These are phyloP conservation scores for Ptychoptera contaminata DNA, from an alignment of 2,888 invertebrate species.

Conservation along the genomic window DNA sequence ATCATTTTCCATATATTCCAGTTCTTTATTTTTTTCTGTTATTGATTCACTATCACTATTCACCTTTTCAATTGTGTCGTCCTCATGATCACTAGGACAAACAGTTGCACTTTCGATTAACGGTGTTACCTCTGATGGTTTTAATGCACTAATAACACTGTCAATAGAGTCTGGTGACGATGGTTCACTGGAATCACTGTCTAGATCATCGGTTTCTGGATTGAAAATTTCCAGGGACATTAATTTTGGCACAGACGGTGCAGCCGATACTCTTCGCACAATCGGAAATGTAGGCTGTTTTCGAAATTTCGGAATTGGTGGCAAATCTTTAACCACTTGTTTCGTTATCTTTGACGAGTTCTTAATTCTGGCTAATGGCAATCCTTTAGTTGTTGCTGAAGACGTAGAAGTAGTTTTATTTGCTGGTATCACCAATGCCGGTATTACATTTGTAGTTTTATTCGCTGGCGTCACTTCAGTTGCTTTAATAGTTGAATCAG, in stretches of 20 bases:
- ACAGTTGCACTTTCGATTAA: slow-evolving; percentile 2
- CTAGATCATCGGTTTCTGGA: slow-evolving; percentile 79
- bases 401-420: slow-evolving; percentile 14
- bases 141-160: slow-evolving; percentile 61
- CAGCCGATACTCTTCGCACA: slow-evolving; percentile 49
- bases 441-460: slow-evolving; percentile 7
- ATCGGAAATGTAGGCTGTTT: slow-evolving; percentile 45
- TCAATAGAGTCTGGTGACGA: slow-evolving; percentile 79
- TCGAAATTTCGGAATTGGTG: slow-evolving; percentile 42
- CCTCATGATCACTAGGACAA: slow-evolving; percentile 7
- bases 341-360: slow-evolving; percentile 39
- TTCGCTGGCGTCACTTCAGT: slow-evolving; percentile 9
- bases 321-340: slow-evolving; percentile 43
- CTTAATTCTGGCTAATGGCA: slow-evolving; percentile 34
- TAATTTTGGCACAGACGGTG: slow-evolving; percentile 54
- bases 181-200: slow-evolving; percentile 70
- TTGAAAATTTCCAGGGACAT: slow-evolving; percentile 73
- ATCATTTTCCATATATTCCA: slow-evolving; percentile 31
- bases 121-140: not conserved
- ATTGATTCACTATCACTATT: slow-evolving; percentile 6
- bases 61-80: slow-evolving; percentile 19
- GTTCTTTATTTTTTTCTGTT: slow-evolving; percentile 8
- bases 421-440: slow-evolving; percentile 3
- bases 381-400: slow-evolving; percentile 28
- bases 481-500: not conserved